A percentile compares a stretch with the other conserved stretches of the same genome.
phyloP scores from a whole-genome alignment of 2,797 vertebrate species.

The Enteromius radiatus region DNA sequence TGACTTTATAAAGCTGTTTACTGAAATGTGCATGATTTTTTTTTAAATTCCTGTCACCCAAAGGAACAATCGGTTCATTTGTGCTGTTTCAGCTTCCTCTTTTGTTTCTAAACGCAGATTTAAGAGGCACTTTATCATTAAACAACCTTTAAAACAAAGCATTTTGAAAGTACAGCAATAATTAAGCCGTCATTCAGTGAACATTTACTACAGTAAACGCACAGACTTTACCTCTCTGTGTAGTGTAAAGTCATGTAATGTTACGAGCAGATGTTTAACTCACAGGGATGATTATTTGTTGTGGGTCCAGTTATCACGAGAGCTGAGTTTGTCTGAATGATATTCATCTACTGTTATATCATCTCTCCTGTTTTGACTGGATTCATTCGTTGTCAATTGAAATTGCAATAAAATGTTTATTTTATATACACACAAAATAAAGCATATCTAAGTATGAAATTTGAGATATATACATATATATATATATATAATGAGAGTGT shows the following conservation, averaged over 20 bases:
- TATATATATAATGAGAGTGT: conserved; percentile 30
- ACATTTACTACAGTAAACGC: not conserved
- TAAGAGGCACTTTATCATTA: conserved; percentile 21
- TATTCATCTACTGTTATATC: conserved; percentile 1
- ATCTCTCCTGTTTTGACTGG: conserved; percentile 28
- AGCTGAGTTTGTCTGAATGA: not conserved
- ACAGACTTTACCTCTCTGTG: not conserved
- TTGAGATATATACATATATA: conserved; percentile 52
- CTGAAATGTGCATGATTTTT: not conserved
- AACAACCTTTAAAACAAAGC: conserved; percentile 3
- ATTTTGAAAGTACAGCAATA: conserved; percentile 30
- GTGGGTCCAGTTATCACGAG: not conserved
- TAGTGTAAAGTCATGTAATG: not conserved
- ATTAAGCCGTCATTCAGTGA: not conserved
- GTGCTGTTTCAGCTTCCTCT: not conserved
- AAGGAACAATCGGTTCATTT: not conserved
- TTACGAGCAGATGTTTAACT: not conserved
- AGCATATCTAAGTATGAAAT: conserved; percentile 51
- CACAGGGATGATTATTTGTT: not conserved
- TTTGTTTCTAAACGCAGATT: not conserved
- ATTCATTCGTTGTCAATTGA: conserved; percentile 54
- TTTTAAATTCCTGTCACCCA: not conserved
- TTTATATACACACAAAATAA: conserved; percentile 66
- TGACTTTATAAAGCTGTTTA: not conserved
- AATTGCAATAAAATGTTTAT: conserved; percentile 67